phyloP scores from a whole-genome alignment of 2,888 invertebrate genomes.

The Azorinus chamasolen region DNA sequence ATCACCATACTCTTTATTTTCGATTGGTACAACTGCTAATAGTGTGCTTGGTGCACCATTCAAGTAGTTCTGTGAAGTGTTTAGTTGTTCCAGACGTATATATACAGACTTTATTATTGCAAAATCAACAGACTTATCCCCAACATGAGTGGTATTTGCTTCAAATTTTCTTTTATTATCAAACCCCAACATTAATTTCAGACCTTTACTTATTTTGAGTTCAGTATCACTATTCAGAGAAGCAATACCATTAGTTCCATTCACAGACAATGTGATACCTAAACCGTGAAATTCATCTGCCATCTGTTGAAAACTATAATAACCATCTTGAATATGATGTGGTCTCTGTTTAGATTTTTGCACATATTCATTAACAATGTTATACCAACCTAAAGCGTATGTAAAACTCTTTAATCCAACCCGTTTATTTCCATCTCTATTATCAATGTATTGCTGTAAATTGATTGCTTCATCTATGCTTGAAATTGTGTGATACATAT shows the following conservation, averaged over 20 bases:
- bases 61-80: conserved; percentile 32
- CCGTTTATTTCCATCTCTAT: conserved; percentile 29
- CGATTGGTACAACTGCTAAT: conserved; percentile 41
- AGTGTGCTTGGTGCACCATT: conserved; percentile 44
- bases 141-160: conserved; percentile 29
- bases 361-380: conserved; percentile 30
- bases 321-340: conserved; percentile 21
- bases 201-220: conserved; percentile 12
- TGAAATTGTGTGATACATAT: conserved; percentile 26
- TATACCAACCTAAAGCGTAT: conserved; percentile 48
- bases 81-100: conserved; percentile 47
- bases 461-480: conserved; percentile 33
- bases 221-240: background rate
- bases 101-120: conserved; percentile 33
- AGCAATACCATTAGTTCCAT: conserved; percentile 30
- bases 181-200: conserved; percentile 16
- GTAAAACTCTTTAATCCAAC: conserved; percentile 44
- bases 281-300: conserved; percentile 11
- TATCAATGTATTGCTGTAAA: conserved; percentile 47
- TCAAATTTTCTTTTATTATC: conserved; percentile 36
- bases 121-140: conserved; percentile 37
- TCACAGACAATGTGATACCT: conserved; percentile 37
- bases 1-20: conserved; percentile 50
- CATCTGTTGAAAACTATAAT: conserved; percentile 20
- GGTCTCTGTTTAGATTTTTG: conserved; percentile 19